phyloP scores from a whole-genome alignment of 2,797 vertebrate species.

The Saxicola maurus region DNA sequence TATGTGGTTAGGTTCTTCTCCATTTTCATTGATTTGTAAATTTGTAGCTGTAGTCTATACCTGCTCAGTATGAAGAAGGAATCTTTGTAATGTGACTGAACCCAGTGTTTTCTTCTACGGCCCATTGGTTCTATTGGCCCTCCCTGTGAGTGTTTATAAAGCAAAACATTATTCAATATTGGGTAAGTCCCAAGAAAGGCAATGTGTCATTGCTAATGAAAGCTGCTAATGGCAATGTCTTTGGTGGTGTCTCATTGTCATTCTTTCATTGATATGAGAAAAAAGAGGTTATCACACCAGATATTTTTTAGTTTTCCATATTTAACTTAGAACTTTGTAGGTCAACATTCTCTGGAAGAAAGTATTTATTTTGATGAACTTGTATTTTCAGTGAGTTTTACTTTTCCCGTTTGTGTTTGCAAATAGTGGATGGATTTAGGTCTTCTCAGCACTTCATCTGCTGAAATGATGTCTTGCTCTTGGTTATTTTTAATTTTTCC shows the following conservation, averaged over 20 bases:
- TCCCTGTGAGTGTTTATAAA: neutral
- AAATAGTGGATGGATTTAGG: constrained; percentile 5
- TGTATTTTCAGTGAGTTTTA: neutral
- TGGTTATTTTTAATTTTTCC: constrained; percentile 37
- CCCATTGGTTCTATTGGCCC: neutral
- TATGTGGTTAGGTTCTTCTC: neutral
- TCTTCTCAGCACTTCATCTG: neutral
- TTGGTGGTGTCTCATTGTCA: neutral
- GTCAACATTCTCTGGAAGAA: neutral
- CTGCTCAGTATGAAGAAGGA: neutral
- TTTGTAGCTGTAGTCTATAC: neutral
- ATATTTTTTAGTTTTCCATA: neutral
- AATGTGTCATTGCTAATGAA: neutral
- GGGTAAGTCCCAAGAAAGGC: neutral
- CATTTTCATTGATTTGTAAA: neutral
- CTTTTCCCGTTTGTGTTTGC: neutral
- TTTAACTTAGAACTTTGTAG: neutral
- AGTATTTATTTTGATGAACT: neutral
- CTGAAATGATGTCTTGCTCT: neutral
- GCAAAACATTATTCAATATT: neutral
- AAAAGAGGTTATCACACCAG: neutral
- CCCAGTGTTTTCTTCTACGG: neutral
- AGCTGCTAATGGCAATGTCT: neutral
- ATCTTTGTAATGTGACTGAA: neutral
- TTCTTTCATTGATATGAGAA: neutral